Conservation (phyloP, 1,140 invertebrate species). For the Pogonomyrmex californicus region DNA sequence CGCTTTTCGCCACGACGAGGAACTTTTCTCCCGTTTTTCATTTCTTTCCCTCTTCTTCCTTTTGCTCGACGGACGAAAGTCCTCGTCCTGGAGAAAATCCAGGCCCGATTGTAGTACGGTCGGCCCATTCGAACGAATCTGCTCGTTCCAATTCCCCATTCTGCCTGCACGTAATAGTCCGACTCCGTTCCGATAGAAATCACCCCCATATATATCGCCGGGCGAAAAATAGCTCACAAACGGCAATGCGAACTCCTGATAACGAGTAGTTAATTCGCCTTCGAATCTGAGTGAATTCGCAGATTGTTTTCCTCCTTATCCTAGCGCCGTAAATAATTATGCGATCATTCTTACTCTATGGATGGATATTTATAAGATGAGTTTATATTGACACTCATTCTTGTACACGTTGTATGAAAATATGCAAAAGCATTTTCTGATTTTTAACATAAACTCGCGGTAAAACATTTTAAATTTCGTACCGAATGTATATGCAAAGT, state of each 20-base stretch:
- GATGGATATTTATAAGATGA: not conserved
- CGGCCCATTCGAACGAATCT: slow-evolving; percentile 19
- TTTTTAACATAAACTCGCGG: not conserved
- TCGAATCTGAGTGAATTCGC: not conserved
- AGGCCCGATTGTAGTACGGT: slow-evolving; percentile 41
- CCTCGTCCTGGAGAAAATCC: slow-evolving; percentile 28
- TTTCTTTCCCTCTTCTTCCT: not conserved
- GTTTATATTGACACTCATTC: not conserved
- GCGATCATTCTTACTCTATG: not conserved
- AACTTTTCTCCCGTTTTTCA: slow-evolving; percentile 15
- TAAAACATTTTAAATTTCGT: not conserved
- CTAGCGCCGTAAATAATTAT: not conserved
- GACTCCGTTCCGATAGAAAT: slow-evolving; percentile 44
- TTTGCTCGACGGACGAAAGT: slow-evolving; percentile 2
- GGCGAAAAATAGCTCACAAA: slow-evolving; percentile 16
- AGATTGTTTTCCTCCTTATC: not conserved
- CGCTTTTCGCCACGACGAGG: not conserved
- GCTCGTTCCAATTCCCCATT: slow-evolving; percentile 17
- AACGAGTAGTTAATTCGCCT: slow-evolving; percentile 40
- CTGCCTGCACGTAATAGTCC: slow-evolving; percentile 28
- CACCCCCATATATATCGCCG: not conserved
- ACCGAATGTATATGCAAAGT: not conserved
- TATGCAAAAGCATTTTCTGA: not conserved
- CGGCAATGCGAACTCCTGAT: not conserved
- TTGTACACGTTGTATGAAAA: not conserved